Base-by-base conservation (phyloP, 2,113 vertebrate genomes). In the Syngnathoides biaculeatus region DNA sequence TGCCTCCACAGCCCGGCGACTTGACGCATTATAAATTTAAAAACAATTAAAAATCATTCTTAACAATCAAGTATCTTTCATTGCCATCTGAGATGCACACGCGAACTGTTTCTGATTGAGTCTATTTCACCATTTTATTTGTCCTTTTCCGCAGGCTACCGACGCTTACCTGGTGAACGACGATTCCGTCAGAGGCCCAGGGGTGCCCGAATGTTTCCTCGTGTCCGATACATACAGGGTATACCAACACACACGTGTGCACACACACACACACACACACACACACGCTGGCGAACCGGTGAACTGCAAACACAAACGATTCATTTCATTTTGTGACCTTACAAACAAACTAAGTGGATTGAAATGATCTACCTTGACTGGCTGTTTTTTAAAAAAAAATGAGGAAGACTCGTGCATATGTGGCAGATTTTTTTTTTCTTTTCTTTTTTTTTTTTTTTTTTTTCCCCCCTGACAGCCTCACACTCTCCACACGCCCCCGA, bases 211-310 rank as follows among this genome's bases (percentile, higher is more conserved):
- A 79, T 92, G 91, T 83, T 93, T 93, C 88, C 91, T 92, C 38
- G 91, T 93, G 76, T 92, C 92, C 35, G 92, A 93, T 65, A 90
- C 92, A 58, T 93, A 92, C 73, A 90, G 92, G 91, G 91, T 93
- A 93, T 59, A 84, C 20, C 74, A 27, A 74, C 35, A 70, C 64
- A 82, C 71, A 69, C 79, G 67, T 64, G 73, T 67, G 64, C 48
- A 74, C 75, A 59, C 63, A 64, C 65, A 74, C 56, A 73, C 22
- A 26, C 22, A 56, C 24, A 27, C 22, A 14, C 53, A 15, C 53
- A 27, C 53, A 15, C 24, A 15, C 13, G 15, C 13, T 20, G 6
- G 15, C 48, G 1, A 39, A 60, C 38, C 4, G 15, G 43, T 42
- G 59, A 40, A 62, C 13, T 4, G 22, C 40, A 22, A 42, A 22